These are phyloP conservation scores for Pseudeuparius sepicola DNA, from an alignment of 2,888 invertebrate species.

Conservation along the genomic window DNA sequence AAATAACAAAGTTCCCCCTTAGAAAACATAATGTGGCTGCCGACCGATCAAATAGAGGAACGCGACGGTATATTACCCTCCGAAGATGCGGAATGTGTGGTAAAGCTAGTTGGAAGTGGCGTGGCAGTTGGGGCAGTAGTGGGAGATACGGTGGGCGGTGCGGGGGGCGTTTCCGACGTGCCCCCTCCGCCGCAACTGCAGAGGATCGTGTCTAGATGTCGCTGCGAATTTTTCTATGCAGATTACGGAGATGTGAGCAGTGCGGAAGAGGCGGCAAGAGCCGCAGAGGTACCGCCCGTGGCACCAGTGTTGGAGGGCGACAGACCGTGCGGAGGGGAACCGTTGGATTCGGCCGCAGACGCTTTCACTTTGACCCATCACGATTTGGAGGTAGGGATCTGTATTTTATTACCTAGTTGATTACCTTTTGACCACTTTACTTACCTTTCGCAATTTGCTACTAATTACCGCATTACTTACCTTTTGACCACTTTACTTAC, in stretches of 20 bases:
- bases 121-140: constrained; percentile 97
- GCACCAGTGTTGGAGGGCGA: constrained; percentile 57
- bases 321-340: constrained; percentile 69
- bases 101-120: constrained; percentile 85
- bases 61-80: constrained; percentile 71
- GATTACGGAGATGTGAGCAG: constrained; percentile 79
- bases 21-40: constrained; percentile 95
- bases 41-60: constrained; percentile 86
- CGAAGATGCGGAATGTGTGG: too few relatives aligned
- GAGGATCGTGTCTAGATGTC: constrained; percentile 93
- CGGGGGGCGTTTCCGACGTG: too few relatives aligned
- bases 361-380: constrained; percentile 97
- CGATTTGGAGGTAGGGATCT: constrained; percentile 96
- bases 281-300: constrained; percentile 55
- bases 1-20: constrained; percentile 27
- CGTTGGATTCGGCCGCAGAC: constrained; percentile 82
- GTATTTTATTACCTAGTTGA: too few relatives aligned
- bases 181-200: constrained; percentile 55
- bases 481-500: too few relatives aligned
- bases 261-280: constrained; percentile 50
- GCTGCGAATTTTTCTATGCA: constrained; percentile 96
- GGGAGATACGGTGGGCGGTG: constrained; percentile 84
- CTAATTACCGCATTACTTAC: too few relatives aligned
- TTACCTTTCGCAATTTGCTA: too few relatives aligned
- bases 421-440: too few relatives aligned